These are phyloP conservation scores for Panurus biarmicus DNA, from an alignment of 2,113 vertebrate genomes.

Conservation along the genomic window DNA sequence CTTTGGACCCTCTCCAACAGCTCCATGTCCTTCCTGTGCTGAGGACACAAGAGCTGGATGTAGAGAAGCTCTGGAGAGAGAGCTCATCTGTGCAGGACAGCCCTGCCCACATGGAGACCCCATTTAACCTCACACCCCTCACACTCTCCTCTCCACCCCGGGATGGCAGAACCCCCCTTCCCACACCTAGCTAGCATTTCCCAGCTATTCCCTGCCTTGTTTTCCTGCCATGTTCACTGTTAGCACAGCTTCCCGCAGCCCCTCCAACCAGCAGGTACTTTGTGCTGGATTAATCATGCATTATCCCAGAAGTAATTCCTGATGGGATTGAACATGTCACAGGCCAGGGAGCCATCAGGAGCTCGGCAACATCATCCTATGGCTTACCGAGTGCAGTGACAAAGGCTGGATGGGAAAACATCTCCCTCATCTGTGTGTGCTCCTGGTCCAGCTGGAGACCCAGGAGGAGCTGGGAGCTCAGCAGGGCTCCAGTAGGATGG, in stretches of 20 bases:
- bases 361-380: neutral
- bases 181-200: neutral
- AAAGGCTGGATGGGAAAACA: neutral
- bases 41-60: neutral
- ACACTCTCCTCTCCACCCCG: rapidly evolving
- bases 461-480: neutral
- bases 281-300: constrained; percentile 20
- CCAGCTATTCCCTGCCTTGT: neutral
- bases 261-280: neutral
- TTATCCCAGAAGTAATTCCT: constrained; percentile 17
- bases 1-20: neutral
- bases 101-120: neutral
- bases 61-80: neutral
- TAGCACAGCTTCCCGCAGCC: neutral
- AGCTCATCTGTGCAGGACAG: neutral
- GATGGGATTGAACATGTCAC: constrained; percentile 43
- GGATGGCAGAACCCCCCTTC: rapidly evolving
- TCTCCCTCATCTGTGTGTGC: rapidly evolving
- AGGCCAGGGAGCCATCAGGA: neutral
- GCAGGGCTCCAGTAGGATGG: neutral
- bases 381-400: neutral
- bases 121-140: rapidly evolving
- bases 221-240: neutral
- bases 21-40: neutral
- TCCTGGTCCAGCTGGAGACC: neutral